Evolutionary conservation across 2,797 vertebrate genomes (phyloP), one percentile per base, ranked within the genome.

Genomic region (Chiroxiphia lanceolata): DNA sequence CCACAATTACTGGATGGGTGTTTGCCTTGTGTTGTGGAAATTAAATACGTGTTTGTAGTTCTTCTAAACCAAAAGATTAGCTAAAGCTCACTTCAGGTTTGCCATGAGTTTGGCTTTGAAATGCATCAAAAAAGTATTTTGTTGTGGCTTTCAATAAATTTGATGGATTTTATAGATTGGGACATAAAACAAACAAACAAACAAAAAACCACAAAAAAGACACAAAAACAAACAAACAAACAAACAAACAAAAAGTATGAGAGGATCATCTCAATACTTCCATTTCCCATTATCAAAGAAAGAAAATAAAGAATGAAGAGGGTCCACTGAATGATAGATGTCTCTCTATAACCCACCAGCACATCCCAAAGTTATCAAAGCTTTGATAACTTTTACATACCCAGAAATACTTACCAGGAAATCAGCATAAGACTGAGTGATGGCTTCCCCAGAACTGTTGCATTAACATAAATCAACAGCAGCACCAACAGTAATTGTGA

Each of bases 381-480:
- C 11, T n/a, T 59, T 45, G 16, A 26, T 48, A 87, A 48, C 40
- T 77, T 87, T 78, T 78, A 50, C 31, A 71, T 45, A 40, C 6
- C 9, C 34, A 48, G 47, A 79, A 76, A 87, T 48, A 48, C 21
- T 74, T 91, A 56, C 38, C 36, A 54, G 42, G 9, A 84, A 67
- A 84, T 63, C 68, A 88, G 40, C 71, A 77, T 74, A 77, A 89
- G 82, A 68, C 50, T 93, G 90, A 83, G 13, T 76, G 77, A 83
- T 56, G 63, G 38, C 64, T 94, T 67, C 53, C 70, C 78, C 6
- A 13, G 57, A 93, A 89, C 34, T 38, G 36, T 64, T 92, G 19
- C 70, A 65, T 36, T 90, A 75, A 87, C 2, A 10, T 93, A 96
- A 96, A 96, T 97, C 94, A 96, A 84, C 51, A 83, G 56, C 69